These are phyloP conservation scores for Campaea margaritaria DNA, from an alignment of 2,888 invertebrate species.

Conservation along the genomic window DNA sequence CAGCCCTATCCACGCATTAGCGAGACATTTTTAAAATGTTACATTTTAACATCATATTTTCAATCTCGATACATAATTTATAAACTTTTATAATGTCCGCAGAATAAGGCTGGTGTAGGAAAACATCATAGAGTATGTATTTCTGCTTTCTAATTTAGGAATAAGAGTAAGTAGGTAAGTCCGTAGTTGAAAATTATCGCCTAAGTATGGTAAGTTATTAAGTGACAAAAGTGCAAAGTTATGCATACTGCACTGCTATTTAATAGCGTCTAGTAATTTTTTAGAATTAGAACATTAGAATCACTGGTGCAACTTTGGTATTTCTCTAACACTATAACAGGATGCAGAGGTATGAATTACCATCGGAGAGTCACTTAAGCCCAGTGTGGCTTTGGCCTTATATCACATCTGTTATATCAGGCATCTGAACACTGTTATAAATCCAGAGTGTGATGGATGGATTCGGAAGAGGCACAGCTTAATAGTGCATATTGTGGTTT, in stretches of 20 bases:
- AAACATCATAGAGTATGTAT: no score
- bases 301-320: background rate
- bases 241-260: no score
- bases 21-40: constrained; percentile 25
- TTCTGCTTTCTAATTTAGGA: no score
- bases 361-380: constrained; percentile 51
- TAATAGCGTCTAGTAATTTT: no score
- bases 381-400: constrained; percentile 52
- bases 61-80: no score
- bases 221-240: no score
- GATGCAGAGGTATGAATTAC: constrained; percentile 47
- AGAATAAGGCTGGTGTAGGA: no score
- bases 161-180: no score
- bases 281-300: background rate
- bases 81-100: no score
- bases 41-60: background rate
- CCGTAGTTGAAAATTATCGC: no score
- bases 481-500: constrained; percentile 20
- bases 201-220: no score
- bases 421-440: constrained; percentile 77
- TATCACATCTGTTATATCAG: constrained; percentile 68
- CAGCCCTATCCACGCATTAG: constrained; percentile 43
- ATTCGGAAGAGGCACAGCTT: constrained; percentile 45
- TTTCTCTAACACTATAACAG: constrained; percentile 10
- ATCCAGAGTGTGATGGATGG: constrained; percentile 78